A percentile compares a stretch with the other conserved stretches of the same genome.
These are phyloP conservation scores for Callorhinus ursinus DNA, from an alignment of 2,113 vertebrate species.

Conservation along the genomic window DNA sequence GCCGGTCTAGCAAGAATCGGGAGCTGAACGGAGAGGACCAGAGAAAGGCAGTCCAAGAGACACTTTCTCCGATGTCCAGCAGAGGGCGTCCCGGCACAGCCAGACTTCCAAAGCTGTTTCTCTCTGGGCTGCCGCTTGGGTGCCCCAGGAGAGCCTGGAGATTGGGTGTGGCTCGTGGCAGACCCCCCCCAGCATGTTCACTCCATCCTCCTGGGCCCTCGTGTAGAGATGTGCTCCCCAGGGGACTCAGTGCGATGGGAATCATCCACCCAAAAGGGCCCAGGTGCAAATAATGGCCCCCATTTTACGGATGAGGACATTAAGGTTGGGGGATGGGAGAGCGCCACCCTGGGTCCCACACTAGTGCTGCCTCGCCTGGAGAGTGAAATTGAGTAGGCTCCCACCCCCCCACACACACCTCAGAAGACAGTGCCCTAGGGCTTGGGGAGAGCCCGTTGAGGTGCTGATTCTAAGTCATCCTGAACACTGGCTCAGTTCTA, in stretches of 20 bases:
- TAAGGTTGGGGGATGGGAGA: background rate
- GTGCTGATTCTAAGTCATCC: background rate
- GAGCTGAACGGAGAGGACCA: background rate
- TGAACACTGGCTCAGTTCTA: background rate
- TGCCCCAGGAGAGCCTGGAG: background rate
- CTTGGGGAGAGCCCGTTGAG: background rate
- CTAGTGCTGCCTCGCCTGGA: background rate
- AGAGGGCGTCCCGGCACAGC: conserved; percentile 45
- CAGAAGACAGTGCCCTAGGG: background rate
- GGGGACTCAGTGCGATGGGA: background rate
- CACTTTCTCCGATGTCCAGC: conserved; percentile 35
- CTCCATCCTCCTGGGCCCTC: background rate
- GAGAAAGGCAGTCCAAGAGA: background rate
- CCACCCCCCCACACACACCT: background rate
- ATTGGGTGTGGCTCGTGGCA: background rate
- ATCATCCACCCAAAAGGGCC: background rate
- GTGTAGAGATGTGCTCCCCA: background rate
- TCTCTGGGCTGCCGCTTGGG: background rate
- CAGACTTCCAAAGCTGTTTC: background rate
- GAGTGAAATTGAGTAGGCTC: background rate
- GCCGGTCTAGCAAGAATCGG: background rate
- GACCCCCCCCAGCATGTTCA: fast-evolving
- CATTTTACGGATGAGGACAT: background rate
- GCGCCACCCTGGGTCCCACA: too few species aligned
- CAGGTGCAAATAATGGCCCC: background rate